Base-by-base conservation (phyloP, 2,797 vertebrate genomes). In the Ctenopoma kingsleyae region DNA sequence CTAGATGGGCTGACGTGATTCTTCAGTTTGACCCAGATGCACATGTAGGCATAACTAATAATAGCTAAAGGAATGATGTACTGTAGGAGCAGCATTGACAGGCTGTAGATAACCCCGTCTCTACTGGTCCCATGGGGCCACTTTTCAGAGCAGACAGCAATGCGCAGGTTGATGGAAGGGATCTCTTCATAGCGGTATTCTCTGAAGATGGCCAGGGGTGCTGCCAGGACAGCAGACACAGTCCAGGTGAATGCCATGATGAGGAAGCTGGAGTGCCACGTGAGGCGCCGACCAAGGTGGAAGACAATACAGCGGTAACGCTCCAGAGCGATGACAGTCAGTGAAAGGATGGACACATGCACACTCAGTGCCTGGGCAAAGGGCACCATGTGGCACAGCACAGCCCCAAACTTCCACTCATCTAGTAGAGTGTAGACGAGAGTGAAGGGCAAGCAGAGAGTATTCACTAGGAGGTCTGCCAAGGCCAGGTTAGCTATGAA, bases 401-500 rank as follows among this genome's bases (percentile, higher is more conserved):
- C 90, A 0, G 95, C 95, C 30, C 97, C 97, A 8, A 98, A 97
- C 84, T 96, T 97, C 97, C 97, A 98, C 87, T 98, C 97, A 0
- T 97, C 96, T 55, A 97, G 72, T 72, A 98, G 85, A 0, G 97
- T 98, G 88, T 98, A 97, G 27, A 95, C 95, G 43, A 98, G 81
- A 0, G 97, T 98, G 89, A 98, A 98, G 25, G 97, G 97, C 86
- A 98, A 85, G 67, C 97, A 97, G 74, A 98, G 92, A 0, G 96
- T 95, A 91, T 97, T 94, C 87, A 97, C 95, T 90, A 98, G 94
- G 58, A 98, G 94, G 78, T 98, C 97, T 6, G 97, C 97, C 83
- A 98, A 80, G 13, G 97, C 97, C 85, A 98, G 89, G 89, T 98
- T 98, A 27, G 96, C 96, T 22, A 98, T 98, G 91, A 98, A 98